phyloP scores from a whole-genome alignment of 2,113 vertebrate species.

The Genyomyrus donnyi region DNA sequence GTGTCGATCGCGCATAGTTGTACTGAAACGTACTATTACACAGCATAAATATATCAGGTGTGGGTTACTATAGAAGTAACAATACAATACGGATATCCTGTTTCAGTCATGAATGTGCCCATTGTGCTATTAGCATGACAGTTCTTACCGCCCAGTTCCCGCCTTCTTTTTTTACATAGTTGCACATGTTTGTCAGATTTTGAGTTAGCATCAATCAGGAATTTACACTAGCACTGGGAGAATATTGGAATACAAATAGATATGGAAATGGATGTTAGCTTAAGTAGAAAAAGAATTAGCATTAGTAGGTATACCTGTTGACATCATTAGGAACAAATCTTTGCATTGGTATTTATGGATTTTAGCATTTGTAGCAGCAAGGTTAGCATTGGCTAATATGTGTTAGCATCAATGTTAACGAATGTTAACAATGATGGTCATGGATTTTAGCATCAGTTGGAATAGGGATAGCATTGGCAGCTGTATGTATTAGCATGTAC shows the following conservation, averaged over 20 bases:
- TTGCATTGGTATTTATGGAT: not conserved
- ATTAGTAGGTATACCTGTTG: not conserved
- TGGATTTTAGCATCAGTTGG: slow-evolving; percentile 24
- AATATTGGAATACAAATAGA: not conserved
- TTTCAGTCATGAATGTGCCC: slow-evolving; percentile 30
- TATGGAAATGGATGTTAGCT: not conserved
- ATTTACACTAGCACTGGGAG: not conserved
- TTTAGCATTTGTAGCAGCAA: not conserved
- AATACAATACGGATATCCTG: not conserved
- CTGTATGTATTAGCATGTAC: too few species aligned
- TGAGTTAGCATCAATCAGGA: not conserved
- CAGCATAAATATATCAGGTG: not conserved
- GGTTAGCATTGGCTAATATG: too few species aligned
- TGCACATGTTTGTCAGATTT: not conserved
- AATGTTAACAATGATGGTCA: not conserved
- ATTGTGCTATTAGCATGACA: slow-evolving; percentile 7
- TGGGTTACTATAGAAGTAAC: not conserved
- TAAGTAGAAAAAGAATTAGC: not conserved
- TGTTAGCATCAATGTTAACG: too few species aligned
- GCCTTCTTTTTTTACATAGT: not conserved
- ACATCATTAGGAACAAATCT: not conserved
- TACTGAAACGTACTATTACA: not conserved
- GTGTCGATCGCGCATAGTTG: not conserved
- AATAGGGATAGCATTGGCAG: not conserved
- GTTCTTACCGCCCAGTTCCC: not conserved